A percentile compares a stretch with the other conserved stretches of the same genome.
These are phyloP conservation scores for Nasonia giraulti DNA, from an alignment of 1,140 invertebrate species.

Conservation along the genomic window DNA sequence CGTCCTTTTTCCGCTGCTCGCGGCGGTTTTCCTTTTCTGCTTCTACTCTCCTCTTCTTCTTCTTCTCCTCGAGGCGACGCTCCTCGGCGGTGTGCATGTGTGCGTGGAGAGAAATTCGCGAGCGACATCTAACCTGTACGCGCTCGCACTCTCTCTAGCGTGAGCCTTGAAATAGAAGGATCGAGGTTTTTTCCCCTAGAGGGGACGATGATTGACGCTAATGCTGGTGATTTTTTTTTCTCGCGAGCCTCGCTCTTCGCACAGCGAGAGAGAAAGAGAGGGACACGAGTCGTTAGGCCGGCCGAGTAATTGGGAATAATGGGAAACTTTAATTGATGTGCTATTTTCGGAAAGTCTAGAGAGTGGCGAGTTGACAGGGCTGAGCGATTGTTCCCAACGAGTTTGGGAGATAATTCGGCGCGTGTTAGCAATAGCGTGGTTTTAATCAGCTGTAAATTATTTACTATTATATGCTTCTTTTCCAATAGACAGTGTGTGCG, in stretches of 20 bases:
- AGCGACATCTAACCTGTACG: slow-evolving; percentile 26
- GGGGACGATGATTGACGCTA: no score
- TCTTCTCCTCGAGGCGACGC: not conserved
- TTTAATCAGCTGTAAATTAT: no score
- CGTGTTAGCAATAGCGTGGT: no score
- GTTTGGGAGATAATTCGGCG: no score
- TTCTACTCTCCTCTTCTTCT: not conserved
- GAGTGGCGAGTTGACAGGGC: no score
- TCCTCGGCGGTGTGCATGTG: not conserved
- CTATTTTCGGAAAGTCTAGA: not conserved
- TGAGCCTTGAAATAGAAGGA: slow-evolving; percentile 38
- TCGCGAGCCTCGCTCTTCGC: no score
- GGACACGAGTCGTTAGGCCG: not conserved
- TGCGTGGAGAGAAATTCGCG: slow-evolving; percentile 6
- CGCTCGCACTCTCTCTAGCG: not conserved
- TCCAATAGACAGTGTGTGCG: no score
- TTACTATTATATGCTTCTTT: no score
- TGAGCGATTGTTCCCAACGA: no score
- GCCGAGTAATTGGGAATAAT: not conserved
- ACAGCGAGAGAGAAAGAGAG: no score
- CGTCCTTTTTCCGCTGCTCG: not conserved
- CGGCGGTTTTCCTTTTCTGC: not conserved
- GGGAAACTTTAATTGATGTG: not conserved
- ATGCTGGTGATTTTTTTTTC: no score
- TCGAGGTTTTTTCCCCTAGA: slow-evolving; percentile 21